Evolutionary conservation across 2,113 vertebrate genomes (phyloP).

Genomic region (Bos taurus): DNA sequence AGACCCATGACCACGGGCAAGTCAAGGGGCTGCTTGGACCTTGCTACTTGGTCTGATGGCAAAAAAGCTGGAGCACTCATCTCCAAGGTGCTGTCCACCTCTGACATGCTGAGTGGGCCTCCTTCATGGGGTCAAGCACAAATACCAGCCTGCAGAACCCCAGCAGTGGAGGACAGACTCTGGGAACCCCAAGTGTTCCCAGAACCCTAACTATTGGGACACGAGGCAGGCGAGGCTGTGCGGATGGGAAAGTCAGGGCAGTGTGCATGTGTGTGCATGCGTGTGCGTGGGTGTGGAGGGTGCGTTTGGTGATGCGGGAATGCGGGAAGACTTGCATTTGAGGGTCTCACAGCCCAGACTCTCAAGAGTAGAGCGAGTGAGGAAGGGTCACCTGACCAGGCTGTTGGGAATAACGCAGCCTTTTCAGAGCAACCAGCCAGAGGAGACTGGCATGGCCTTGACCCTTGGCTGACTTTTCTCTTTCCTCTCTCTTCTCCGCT

Average conservation of each 20-base stretch:
- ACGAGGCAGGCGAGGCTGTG: rapidly evolving
- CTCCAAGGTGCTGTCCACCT: neutral
- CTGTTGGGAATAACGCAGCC: neutral
- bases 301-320: neutral
- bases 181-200: neutral
- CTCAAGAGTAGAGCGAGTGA: rapidly evolving
- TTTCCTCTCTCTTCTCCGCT: rapidly evolving
- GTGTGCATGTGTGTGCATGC: rapidly evolving
- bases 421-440: neutral
- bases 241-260: neutral
- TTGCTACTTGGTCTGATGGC: rapidly evolving
- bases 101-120: neutral
- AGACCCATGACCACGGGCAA: neutral
- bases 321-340: neutral
- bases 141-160: neutral
- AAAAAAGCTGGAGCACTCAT: rapidly evolving
- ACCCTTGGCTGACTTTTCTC: too few species aligned
- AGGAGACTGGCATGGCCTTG: rapidly evolving
- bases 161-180: rapidly evolving
- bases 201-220: neutral
- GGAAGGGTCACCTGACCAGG: neutral
- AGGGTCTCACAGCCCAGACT: neutral
- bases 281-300: neutral
- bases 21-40: neutral
- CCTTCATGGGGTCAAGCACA: neutral